Evolutionary conservation across 2,888 invertebrate species (phyloP).

Genomic region (Heterodera filipjevi): DNA sequence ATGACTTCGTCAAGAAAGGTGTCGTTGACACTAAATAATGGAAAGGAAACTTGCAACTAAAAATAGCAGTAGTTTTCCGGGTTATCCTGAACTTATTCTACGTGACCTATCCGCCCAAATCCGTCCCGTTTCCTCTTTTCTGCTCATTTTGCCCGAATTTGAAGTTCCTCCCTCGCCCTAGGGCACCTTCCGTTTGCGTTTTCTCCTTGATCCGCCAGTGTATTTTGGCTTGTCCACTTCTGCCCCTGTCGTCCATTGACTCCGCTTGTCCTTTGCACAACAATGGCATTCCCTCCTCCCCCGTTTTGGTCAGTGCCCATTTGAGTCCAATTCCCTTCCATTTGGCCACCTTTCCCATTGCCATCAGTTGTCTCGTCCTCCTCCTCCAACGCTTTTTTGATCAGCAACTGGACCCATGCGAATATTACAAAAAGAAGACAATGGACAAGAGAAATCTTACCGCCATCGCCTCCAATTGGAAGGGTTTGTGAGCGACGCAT

Average conservation of each 20-base stretch:
- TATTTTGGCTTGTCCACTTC: neutral
- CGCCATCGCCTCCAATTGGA: conserved; percentile 27
- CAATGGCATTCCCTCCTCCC: neutral
- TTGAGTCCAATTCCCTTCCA: neutral
- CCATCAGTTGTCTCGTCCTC: neutral
- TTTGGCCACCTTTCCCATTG: neutral
- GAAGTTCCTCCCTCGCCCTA: neutral
- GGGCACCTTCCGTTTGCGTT: neutral
- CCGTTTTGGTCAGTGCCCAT: neutral
- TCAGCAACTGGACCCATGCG: conserved; percentile 1
- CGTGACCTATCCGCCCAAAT: neutral
- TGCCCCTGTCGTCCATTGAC: neutral
- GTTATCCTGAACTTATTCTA: neutral
- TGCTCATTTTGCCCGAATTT: neutral
- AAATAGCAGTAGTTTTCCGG: neutral
- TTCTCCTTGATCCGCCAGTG: neutral
- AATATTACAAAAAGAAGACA: neutral
- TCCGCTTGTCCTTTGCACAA: neutral
- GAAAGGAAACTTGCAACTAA: neutral
- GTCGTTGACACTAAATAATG: conserved; percentile 15
- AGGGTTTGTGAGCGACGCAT: conserved; percentile 35
- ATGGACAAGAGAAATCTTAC: neutral
- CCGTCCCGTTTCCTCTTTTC: neutral
- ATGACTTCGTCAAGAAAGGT: conserved; percentile 35
- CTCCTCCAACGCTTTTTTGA: conserved; percentile 27